phyloP scores from a whole-genome alignment of 2,113 vertebrate species.

The Hiodon tergisus region DNA sequence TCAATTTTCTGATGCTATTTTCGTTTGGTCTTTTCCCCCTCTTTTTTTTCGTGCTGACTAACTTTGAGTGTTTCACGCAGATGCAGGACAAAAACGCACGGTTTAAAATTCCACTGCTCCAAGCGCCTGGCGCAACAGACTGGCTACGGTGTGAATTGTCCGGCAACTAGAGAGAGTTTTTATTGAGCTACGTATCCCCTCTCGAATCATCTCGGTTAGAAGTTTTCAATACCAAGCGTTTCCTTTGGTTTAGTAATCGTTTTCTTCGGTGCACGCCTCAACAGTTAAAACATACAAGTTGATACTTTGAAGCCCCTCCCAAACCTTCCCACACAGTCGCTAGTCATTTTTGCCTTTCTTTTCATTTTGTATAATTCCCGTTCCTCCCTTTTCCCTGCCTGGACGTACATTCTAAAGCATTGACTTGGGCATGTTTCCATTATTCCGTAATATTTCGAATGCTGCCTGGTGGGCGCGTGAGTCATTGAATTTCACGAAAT shows the following conservation, averaged over 20 bases:
- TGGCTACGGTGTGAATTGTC: conserved; percentile 6
- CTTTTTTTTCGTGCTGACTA: conserved; percentile 2
- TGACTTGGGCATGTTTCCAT: conserved; percentile 23
- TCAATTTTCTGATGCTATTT: conserved; percentile 12
- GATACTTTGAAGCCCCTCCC: conserved; percentile 64
- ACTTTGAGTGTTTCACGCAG: not conserved
- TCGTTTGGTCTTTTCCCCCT: conserved; percentile 18
- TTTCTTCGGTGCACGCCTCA: conserved; percentile 63
- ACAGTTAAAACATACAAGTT: conserved; percentile 63
- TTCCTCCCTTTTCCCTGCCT: conserved; percentile 21
- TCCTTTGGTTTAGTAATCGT: conserved; percentile 37
- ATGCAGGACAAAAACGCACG: conserved; percentile 13
- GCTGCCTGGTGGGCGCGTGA: conserved; percentile 19
- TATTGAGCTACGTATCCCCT: conserved; percentile 18
- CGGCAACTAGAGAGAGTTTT: conserved; percentile 11
- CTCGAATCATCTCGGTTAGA: conserved; percentile 15
- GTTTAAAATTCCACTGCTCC: not conserved
- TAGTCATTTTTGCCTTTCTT: conserved; percentile 40
- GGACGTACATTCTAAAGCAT: conserved; percentile 12
- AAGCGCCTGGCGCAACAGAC: conserved; percentile 12
- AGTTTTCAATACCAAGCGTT: conserved; percentile 13
- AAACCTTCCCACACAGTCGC: conserved; percentile 43
- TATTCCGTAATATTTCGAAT: conserved; percentile 27
- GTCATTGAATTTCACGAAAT: conserved; percentile 24
- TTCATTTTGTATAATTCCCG: conserved; percentile 31